Evolutionary conservation across 2,113 vertebrate species (phyloP), one percentile per base, ranked within the genome.

Genomic region (Mesembrinibis cayennensis): DNA sequence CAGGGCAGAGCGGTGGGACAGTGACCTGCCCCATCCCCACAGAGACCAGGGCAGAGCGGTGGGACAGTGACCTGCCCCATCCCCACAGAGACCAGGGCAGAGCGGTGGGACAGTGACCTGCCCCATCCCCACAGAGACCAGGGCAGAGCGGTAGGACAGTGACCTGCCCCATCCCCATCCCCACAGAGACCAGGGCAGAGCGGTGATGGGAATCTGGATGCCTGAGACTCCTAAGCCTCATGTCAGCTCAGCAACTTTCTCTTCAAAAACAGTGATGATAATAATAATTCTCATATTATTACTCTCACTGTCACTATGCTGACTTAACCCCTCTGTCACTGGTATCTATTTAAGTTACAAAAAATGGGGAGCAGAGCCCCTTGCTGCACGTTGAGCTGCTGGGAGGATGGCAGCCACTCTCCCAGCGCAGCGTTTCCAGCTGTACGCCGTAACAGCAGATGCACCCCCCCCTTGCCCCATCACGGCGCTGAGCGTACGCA

Each of bases 401-500:
- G 40, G 23, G 11, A n/a, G 32, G 72, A 17, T 29, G 14, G 65
- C 61, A 53, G 47, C 27, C 1, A 0, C 47, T 7, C 50, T 52
- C 61, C 62, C 29, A 19, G 50, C 2, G 2, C 34, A 7, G 42
- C 12, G 0, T 9, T 70, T 36, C 65, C 90, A 79, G 50, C 36
- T 5, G 32, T 10, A 23, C 11, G 3, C 11, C 16, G 1, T 29
- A 4, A 2, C 6, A 23, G 38, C 42, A 55, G 44, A 26, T 5
- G 11, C 36, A 7, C 42, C n/a, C 19, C 11, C 47, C n/a, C 61
- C 16, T 12, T 2, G 1, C 72, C 72, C 61, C 89, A 4, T 4
- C 50, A 6, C 1, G 0, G 76, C n/a, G 50, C 86, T 49, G 69
- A n/a, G 62, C 36, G 6, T 16, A 26, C 2, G 19, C 56, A 11